Conservation (phyloP, 2,113 vertebrate species). For the Muntiacus reevesi region DNA sequence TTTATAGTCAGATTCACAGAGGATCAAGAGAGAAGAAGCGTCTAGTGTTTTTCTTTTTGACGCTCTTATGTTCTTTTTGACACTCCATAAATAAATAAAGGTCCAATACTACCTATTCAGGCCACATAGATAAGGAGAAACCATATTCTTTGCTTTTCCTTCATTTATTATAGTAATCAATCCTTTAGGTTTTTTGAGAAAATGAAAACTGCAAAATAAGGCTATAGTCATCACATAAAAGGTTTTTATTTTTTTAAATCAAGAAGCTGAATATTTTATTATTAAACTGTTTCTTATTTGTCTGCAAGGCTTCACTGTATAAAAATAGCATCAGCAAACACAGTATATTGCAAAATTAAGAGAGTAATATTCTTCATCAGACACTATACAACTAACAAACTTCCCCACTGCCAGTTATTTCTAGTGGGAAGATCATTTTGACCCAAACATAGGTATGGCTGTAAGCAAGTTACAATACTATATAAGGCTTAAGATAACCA, state of each 20-base stretch:
- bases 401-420: neutral
- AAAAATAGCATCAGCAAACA: neutral
- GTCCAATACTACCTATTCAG: neutral
- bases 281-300: neutral
- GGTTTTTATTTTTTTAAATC: neutral
- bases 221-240: neutral
- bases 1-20: neutral
- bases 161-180: neutral
- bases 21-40: neutral
- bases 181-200: neutral
- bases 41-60: neutral
- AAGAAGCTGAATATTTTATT: neutral
- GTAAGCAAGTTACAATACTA: neutral
- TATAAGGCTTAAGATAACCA: neutral
- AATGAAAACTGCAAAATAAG: neutral
- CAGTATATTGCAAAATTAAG: neutral
- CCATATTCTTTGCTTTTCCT: neutral
- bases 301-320: neutral
- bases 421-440: neutral
- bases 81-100: neutral
- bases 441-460: neutral
- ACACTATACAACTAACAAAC: neutral
- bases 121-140: neutral
- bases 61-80: neutral
- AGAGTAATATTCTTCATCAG: neutral